Evolutionary conservation across 2,797 vertebrate species (phyloP).

Genomic region (Mus minutoides): DNA sequence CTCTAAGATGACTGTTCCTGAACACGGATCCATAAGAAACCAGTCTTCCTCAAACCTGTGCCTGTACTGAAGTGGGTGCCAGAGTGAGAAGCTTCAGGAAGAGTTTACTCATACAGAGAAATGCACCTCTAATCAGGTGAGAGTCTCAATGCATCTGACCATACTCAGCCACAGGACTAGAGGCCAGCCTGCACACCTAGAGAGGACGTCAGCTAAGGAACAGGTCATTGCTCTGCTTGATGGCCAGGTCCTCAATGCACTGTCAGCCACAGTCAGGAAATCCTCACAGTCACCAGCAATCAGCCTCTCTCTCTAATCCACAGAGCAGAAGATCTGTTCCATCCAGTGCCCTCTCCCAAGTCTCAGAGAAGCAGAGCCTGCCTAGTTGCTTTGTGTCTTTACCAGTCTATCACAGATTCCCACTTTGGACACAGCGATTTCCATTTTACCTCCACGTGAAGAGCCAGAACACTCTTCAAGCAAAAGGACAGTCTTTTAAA

Average conservation of each 20-base stretch:
- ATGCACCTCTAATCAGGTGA: neutral
- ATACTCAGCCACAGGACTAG: neutral
- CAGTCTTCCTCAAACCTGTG: neutral
- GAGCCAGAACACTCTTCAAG: neutral
- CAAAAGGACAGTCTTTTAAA: neutral
- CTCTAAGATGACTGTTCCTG: neutral
- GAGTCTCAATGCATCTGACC: neutral
- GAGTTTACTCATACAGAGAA: neutral
- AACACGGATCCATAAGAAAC: neutral
- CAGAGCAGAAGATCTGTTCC: neutral
- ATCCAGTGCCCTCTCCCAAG: neutral
- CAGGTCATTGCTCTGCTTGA: neutral
- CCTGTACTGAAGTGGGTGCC: accelerated
- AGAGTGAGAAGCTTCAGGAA: neutral
- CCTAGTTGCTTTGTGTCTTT: conserved; percentile 36
- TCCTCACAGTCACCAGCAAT: neutral
- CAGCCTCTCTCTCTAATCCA: neutral
- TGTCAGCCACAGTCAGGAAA: neutral
- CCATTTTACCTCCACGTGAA: neutral
- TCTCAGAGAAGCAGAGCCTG: neutral
- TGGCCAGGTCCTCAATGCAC: neutral
- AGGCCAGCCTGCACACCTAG: neutral
- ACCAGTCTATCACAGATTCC: neutral
- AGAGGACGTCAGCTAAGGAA: neutral
- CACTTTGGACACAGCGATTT: neutral